Conservation (phyloP, 2,888 invertebrate species). For the Dichetophora obliterata region DNA sequence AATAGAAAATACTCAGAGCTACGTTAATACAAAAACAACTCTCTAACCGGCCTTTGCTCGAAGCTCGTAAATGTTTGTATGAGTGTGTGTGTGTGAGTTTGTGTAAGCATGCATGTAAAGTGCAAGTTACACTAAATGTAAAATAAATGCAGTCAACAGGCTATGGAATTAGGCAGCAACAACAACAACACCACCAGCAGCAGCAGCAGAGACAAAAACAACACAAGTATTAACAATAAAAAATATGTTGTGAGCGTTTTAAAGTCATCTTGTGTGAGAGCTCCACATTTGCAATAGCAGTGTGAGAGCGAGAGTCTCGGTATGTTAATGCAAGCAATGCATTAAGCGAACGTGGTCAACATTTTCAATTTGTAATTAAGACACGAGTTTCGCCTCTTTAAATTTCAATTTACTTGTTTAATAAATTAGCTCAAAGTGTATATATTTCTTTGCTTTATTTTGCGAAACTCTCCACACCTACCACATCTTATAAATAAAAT, state of each 20-base stretch:
- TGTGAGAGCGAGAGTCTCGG: conserved; percentile 42
- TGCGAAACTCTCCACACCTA: too few relatives aligned
- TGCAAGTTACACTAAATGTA: conserved; percentile 31
- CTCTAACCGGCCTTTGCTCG: too few relatives aligned
- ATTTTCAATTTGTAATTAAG: too few relatives aligned
- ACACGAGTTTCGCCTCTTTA: too few relatives aligned
- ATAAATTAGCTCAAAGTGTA: too few relatives aligned
- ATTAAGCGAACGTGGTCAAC: too few relatives aligned
- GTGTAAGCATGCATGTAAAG: conserved; percentile 38
- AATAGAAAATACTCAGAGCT: neutral
- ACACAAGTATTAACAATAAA: neutral
- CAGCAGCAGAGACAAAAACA: conserved; percentile 9
- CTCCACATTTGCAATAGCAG: neutral
- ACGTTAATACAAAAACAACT: neutral
- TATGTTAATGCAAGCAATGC: conserved; percentile 38
- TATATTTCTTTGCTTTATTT: too few relatives aligned
- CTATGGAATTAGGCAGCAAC: conserved; percentile 17
- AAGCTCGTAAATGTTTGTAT: too few relatives aligned
- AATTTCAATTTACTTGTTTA: too few relatives aligned
- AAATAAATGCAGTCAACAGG: conserved; percentile 31
- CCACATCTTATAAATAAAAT: too few relatives aligned
- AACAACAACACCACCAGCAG: conserved; percentile 1
- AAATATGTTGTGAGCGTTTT: neutral
- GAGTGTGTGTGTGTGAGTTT: conserved; percentile 3
- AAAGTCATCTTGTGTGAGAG: neutral